Evolutionary conservation across 2,797 vertebrate species (phyloP).

Genomic region (Pseudotriccus pelzelni): DNA sequence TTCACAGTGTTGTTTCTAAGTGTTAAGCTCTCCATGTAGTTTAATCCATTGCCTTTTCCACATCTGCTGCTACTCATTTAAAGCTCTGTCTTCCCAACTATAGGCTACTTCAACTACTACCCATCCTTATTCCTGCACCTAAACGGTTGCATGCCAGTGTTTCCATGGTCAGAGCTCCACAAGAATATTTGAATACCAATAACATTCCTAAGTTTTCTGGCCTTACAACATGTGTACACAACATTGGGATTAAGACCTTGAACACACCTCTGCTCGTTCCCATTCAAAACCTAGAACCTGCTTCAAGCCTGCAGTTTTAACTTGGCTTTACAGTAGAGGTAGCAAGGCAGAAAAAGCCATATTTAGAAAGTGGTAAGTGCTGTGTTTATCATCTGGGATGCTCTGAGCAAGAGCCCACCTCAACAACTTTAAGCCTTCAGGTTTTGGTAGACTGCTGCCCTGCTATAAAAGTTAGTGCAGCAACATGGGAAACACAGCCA

Average conservation of each 20-base stretch:
- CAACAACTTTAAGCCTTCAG: not conserved
- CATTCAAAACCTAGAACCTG: not conserved
- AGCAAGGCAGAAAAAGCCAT: not conserved
- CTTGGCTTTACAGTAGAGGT: not conserved
- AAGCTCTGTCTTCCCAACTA: not conserved
- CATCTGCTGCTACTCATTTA: not conserved
- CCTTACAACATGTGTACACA: rapidly evolving
- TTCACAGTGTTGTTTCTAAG: rapidly evolving
- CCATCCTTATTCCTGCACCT: not conserved
- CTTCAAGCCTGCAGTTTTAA: not conserved
- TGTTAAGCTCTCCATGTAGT: too few species aligned
- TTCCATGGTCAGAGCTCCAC: not conserved
- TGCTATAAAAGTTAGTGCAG: not conserved
- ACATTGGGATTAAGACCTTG: not conserved
- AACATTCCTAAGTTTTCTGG: not conserved
- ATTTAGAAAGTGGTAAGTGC: not conserved
- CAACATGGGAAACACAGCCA: rapidly evolving
- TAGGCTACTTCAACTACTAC: not conserved
- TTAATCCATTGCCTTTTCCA: not conserved
- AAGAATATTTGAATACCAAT: rapidly evolving
- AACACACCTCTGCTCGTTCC: not conserved
- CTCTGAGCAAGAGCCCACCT: not conserved
- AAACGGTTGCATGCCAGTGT: rapidly evolving
- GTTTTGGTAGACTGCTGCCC: not conserved
- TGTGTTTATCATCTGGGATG: rapidly evolving